These are phyloP conservation scores for Tethea ocularis DNA, from an alignment of 2,888 invertebrate species.

Conservation along the genomic window DNA sequence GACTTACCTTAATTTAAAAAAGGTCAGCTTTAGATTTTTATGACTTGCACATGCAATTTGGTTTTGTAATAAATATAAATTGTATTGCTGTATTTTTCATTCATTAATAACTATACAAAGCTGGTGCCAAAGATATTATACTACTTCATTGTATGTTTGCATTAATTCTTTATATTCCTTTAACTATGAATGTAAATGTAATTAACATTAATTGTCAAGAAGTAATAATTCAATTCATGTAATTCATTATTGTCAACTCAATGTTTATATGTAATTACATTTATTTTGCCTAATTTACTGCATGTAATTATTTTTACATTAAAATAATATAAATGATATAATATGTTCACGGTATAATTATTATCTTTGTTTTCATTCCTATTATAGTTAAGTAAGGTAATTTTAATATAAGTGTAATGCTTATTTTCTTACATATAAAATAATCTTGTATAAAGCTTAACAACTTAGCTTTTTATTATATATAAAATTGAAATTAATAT, in stretches of 20 bases:
- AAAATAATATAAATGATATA: neutral
- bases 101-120: neutral
- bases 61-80: neutral
- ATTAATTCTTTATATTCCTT: too few species aligned
- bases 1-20: neutral
- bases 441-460: neutral
- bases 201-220: too few species aligned
- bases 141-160: neutral
- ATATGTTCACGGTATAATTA: neutral
- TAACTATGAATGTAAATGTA: neutral
- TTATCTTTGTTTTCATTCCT: constrained; percentile 2
- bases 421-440: neutral
- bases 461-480: too few species aligned
- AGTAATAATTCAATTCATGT: neutral
- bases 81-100: neutral
- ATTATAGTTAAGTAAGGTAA: neutral
- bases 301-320: neutral
- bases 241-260: neutral
- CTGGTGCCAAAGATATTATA: neutral
- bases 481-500: neutral
- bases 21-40: neutral
- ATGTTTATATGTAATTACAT: neutral
- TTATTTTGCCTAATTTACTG: neutral
- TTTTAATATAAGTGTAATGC: neutral
- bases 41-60: neutral